Conservation (phyloP, 2,113 vertebrate species). For the Crotophaga sulcirostris region DNA sequence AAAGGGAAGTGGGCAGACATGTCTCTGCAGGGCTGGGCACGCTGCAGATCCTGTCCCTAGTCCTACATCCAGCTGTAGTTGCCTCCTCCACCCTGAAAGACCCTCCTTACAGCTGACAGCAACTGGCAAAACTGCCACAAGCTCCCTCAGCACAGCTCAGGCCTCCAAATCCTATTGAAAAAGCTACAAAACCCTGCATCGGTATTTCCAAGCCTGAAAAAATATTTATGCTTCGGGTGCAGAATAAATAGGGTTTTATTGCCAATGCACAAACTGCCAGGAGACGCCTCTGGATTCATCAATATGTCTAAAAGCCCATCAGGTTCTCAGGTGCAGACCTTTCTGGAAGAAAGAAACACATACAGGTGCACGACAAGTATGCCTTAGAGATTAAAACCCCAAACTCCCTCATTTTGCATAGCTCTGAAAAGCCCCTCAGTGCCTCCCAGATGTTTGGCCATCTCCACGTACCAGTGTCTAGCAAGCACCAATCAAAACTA, state of each 20-base stretch:
- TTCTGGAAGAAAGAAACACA: not conserved
- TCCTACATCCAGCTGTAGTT: fast-evolving
- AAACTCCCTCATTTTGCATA: not conserved
- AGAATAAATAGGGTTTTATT: not conserved
- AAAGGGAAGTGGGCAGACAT: not conserved
- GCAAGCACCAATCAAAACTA: not conserved
- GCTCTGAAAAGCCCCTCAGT: not conserved
- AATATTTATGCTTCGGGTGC: not conserved
- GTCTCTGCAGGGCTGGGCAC: not conserved
- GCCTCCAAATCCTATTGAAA: not conserved
- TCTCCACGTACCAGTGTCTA: not conserved
- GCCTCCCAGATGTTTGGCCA: not conserved
- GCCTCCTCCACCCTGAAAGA: not conserved
- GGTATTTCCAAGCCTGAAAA: not conserved
- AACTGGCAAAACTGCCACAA: not conserved
- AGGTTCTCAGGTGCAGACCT: not conserved
- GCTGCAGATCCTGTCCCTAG: fast-evolving
- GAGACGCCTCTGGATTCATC: not conserved
- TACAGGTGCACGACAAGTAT: not conserved
- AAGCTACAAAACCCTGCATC: not conserved
- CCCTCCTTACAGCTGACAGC: not conserved
- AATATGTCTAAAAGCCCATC: not conserved
- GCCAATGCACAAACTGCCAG: not conserved
- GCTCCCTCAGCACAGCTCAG: not conserved
- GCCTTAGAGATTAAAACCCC: not conserved